Conservation (phyloP, 2,797 vertebrate genomes). For the Enteromius mattozi region DNA sequence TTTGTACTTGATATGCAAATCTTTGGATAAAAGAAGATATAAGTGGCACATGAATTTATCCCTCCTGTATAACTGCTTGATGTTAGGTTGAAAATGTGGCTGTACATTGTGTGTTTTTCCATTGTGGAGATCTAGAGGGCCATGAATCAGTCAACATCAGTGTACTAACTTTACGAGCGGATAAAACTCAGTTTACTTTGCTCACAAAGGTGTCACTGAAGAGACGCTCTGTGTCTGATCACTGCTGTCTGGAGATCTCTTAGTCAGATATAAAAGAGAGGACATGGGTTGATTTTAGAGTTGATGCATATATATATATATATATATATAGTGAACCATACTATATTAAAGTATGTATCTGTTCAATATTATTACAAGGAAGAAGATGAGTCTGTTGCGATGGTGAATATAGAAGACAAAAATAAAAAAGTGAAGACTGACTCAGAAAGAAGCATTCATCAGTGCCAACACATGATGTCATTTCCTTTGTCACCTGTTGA, state of each 20-base stretch:
- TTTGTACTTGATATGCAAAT: not conserved
- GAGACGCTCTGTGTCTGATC: conserved; percentile 28
- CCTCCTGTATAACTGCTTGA: not conserved
- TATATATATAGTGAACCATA: not conserved
- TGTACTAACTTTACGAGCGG: conserved; percentile 43
- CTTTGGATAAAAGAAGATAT: not conserved
- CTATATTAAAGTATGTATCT: conserved; percentile 1
- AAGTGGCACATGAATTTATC: not conserved
- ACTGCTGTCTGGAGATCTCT: not conserved
- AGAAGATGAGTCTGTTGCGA: not conserved
- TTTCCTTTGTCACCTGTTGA: conserved; percentile 17
- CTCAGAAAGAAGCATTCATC: not conserved
- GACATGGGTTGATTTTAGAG: not conserved
- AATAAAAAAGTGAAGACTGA: conserved; percentile 1
- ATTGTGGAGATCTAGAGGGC: not conserved
- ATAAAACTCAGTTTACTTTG: conserved; percentile 55
- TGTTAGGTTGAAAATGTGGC: not conserved
- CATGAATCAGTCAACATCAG: not conserved
- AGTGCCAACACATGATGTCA: not conserved
- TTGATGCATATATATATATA: not conserved
- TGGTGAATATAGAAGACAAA: not conserved
- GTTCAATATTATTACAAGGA: conserved; percentile 15
- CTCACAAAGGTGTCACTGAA: conserved; percentile 19
- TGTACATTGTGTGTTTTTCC: not conserved
- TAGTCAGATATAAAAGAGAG: not conserved